Evolutionary conservation across 30 jellyfish, hydroid and myxozoan species (phyloP), one percentile per base, ranked within the genome.

Genomic region (Turritopsis rubra): DNA sequence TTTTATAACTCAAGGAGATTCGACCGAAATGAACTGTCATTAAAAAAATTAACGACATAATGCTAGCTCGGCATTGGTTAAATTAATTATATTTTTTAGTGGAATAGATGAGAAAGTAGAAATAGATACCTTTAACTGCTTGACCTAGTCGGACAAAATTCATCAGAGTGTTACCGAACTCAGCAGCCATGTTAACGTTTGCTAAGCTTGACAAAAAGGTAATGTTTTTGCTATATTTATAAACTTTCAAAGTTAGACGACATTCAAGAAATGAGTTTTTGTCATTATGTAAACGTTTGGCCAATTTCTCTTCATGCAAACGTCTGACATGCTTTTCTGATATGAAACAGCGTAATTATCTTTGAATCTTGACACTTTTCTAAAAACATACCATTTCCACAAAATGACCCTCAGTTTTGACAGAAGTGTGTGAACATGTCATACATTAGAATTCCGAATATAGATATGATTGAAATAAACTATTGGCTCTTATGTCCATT

Each of bases 101-200:
- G 60, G 60, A 41, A 41, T 3, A 3, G 60, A 41, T 13, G 60
- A 41, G 17, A 21, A 66, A 3, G 27, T 3, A 66, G 17, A 66
- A 26, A 68, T 16, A 9, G 9, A n/a, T 68, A 68, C 77, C 77
- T 68, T 68, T 68, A 0, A 68, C 21, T n/a, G 77, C 77, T 68
- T 68, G 77, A 9, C 77, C 77, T 27, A 68, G 30, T 19, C 30
- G 28, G 21, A 68, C 77, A 23, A 68, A 68, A 68, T 68, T 68
- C 28, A 68, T n/a, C 21, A 68, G 30, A 19, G 77, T 23, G 77
- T 68, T 68, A 7, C 77, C 77, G 19, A 68, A n/a, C 28, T 68
- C 77, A n/a, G 77, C 30, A 68, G 77, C 77, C 77, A 68, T 68
- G 8, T n/a, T 22, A 68, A 68, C 21, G 28, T 23, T 23, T 22